A percentile compares a stretch with the other conserved stretches of the same genome.
Conservation (phyloP, 2,113 vertebrate species). For the Rhinolophus sinicus region DNA sequence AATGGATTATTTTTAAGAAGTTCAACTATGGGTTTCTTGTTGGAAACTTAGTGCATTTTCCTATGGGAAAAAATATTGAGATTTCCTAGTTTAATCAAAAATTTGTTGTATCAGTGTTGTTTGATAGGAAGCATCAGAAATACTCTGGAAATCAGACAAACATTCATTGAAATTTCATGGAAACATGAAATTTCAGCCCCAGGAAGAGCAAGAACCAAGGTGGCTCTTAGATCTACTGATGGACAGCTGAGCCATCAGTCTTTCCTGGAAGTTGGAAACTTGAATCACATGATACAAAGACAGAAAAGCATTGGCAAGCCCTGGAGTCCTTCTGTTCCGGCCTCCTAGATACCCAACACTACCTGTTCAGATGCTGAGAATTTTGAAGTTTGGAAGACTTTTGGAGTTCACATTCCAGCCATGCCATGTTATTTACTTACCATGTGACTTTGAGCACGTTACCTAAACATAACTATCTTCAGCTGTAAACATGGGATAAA, state of each 20-base stretch:
- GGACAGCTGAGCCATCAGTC: not conserved
- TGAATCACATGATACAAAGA: not conserved
- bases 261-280: not conserved
- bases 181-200: not conserved
- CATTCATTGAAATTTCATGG: not conserved
- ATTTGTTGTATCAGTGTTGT: not conserved
- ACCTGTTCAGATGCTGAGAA: not conserved
- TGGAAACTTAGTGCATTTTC: not conserved
- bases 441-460: slow-evolving; percentile 2
- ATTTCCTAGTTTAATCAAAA: not conserved
- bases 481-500: slow-evolving; percentile 14
- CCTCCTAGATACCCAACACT: not conserved
- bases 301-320: not conserved
- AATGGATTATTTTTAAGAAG: not conserved
- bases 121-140: not conserved
- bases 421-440: not conserved
- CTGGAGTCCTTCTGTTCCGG: not conserved
- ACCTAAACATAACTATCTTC: not conserved
- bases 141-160: not conserved
- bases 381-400: not conserved
- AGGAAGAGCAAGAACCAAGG: not conserved
- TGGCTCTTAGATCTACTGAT: not conserved
- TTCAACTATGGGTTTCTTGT: not conserved
- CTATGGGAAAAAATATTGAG: not conserved
- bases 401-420: not conserved